Base-by-base conservation (phyloP, 1,140 invertebrate genomes). In the Zaprionus davidi region DNA sequence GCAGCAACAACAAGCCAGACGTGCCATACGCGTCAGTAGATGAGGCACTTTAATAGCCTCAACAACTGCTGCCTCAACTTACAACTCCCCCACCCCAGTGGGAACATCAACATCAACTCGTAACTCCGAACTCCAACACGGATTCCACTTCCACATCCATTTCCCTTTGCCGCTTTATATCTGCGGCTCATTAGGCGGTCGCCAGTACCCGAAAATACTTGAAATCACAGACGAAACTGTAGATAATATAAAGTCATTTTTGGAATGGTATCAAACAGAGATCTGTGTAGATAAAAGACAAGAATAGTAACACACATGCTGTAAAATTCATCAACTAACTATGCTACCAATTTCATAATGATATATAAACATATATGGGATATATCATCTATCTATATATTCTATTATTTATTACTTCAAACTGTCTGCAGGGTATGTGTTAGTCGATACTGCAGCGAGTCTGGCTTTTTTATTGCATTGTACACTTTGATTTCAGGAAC, bases 41-140 rank as follows among this genome's bases (percentile, higher is more conserved):
- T 60, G 77, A 74, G 77, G 74, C 72, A 71, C 80, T 88, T 88
- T 87, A 87, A 87, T 87, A 85, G 81, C 78, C 71, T 57, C 74
- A 77, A 66, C 78, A 72, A 71, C 75, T 67, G 73, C 59, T 66
- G 60, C 66, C 46, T 56, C 66, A 41, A 59, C 76, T 49, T 31
- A 60, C 79, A 70, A 68, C 67, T 36, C 51, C 55, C 11, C 55
- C 65, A 53, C 72, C 22, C 51, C 46, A 66, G 26, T 34, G 26
- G 44, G 15, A 60, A 41, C 34, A 36, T 41, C 36, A 58, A 65
- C 38, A 31, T 38, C n/a, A 62, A 46, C 26, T 59, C 3, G n/a
- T 34, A 64, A 38, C 15, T 56, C 38, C 26, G 9, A 53, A 38
- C n/a, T 36, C 56, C 58, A 55, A 46, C 15, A 53, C 56, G 56